Evolutionary conservation across 2,888 invertebrate genomes (phyloP).

Genomic region (Luperina testacea): DNA sequence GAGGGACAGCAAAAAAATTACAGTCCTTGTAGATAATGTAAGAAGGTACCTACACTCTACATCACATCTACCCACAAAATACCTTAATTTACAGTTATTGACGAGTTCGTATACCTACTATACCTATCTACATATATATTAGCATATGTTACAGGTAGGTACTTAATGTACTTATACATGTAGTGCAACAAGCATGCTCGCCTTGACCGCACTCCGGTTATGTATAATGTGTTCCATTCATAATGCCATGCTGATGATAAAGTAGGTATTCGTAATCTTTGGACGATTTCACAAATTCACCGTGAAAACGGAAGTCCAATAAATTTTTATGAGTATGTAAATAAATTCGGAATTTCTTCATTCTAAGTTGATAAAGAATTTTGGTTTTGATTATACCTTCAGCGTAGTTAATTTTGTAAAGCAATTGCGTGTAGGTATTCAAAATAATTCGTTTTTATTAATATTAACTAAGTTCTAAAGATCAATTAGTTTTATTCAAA

Average conservation of each 20-base stretch:
- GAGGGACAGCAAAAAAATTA: not conserved
- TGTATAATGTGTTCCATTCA: conserved; percentile 82
- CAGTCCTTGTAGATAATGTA: not conserved
- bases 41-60: not conserved
- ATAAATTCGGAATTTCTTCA: conserved; percentile 21
- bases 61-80: conserved; percentile 15
- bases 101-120: conserved; percentile 30
- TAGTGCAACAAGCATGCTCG: conserved; percentile 79
- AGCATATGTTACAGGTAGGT: conserved; percentile 49
- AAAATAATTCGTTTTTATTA: not conserved
- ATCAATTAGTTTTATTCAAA: not conserved
- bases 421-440: not conserved
- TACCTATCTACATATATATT: conserved; percentile 44
- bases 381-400: conserved; percentile 8
- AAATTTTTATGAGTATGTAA: conserved; percentile 18
- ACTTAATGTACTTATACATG: conserved; percentile 61
- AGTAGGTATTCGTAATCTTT: conserved; percentile 63
- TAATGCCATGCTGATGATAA: conserved; percentile 71
- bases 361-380: not conserved
- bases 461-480: not conserved
- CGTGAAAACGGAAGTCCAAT: conserved; percentile 58
- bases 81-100: conserved; percentile 46
- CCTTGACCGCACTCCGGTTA: conserved; percentile 84
- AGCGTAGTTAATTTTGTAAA: conserved; percentile 3
- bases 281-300: conserved; percentile 53